These are phyloP conservation scores for Drosophila repletoides DNA, from an alignment of 1,140 invertebrate genomes.

Conservation along the genomic window DNA sequence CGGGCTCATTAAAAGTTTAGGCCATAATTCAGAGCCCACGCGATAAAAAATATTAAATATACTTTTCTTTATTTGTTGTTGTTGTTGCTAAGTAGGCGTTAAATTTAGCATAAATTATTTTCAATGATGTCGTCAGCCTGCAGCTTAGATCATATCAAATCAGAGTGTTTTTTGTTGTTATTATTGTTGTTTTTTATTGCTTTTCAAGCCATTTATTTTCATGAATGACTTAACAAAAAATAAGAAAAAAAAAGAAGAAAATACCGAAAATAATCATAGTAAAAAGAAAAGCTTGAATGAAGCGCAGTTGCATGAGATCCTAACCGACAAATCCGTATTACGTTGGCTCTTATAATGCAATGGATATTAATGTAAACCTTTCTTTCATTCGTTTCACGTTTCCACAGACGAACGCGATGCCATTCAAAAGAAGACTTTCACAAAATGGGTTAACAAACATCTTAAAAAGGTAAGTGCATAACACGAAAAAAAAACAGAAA, in stretches of 20 bases:
- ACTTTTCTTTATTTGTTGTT: slow-evolving; percentile 10
- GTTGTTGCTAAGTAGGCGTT: slow-evolving; percentile 41
- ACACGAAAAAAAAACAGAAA: slow-evolving; percentile 31
- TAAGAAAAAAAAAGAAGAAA: background rate
- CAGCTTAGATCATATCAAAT: slow-evolving; percentile 43
- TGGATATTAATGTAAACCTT: slow-evolving; percentile 16
- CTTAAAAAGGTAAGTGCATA: slow-evolving; percentile 95
- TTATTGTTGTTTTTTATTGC: background rate
- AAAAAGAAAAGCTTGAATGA: slow-evolving; percentile 13
- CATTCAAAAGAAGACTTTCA: slow-evolving; percentile 99
- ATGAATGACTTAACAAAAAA: slow-evolving; percentile 17
- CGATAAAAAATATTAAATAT: slow-evolving; percentile 19
- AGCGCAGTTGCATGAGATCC: slow-evolving; percentile 47
- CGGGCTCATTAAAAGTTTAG: slow-evolving; percentile 57
- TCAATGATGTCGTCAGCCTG: slow-evolving; percentile 38
- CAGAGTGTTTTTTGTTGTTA: background rate
- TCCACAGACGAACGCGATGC: slow-evolving; percentile 98
- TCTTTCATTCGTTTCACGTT: slow-evolving; percentile 77
- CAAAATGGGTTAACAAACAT: slow-evolving; percentile 99
- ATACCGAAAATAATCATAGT: no score
- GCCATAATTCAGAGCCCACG: slow-evolving; percentile 56
- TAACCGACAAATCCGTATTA: slow-evolving; percentile 26
- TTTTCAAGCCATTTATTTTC: background rate
- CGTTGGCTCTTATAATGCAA: background rate
- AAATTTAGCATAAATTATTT: slow-evolving; percentile 48